Conservation (phyloP, 2,113 vertebrate species). For the Macrotis lagotis region DNA sequence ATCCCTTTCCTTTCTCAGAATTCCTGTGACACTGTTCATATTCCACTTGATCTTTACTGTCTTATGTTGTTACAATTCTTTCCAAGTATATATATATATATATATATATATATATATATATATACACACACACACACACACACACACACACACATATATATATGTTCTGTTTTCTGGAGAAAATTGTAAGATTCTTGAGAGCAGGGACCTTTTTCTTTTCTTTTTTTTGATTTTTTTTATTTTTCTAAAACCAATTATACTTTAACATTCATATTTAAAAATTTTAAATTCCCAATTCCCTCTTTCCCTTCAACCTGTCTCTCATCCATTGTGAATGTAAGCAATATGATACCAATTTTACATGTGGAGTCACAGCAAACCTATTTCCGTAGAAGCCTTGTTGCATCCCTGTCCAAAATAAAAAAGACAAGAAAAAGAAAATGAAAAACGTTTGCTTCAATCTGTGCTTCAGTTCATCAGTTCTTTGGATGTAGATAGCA, state of each 20-base stretch:
- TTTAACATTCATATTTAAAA: not conserved
- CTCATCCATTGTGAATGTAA: not conserved
- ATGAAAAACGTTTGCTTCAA: not conserved
- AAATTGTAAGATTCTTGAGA: not conserved
- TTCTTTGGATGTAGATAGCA: not conserved
- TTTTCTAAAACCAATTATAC: not conserved
- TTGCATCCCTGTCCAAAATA: not conserved
- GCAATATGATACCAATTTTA: not conserved
- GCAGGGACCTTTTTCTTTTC: not conserved
- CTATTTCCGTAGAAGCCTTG: not conserved
- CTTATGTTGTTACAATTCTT: not conserved
- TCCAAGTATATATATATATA: too few relatives aligned
- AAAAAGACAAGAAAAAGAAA: not conserved
- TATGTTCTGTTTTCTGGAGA: not conserved
- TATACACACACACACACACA: too few relatives aligned
- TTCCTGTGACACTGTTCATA: not conserved
- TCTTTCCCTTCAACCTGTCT: not conserved
- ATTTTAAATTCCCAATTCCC: not conserved
- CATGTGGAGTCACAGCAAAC: not conserved
- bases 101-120: too few relatives aligned
- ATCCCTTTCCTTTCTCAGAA: not conserved
- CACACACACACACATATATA: too few relatives aligned
- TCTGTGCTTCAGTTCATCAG: not conserved
- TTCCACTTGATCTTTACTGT: not conserved
- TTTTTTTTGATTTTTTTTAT: too few relatives aligned